These are phyloP conservation scores for Falco cherrug DNA, from an alignment of 2,797 vertebrate species.

Conservation along the genomic window DNA sequence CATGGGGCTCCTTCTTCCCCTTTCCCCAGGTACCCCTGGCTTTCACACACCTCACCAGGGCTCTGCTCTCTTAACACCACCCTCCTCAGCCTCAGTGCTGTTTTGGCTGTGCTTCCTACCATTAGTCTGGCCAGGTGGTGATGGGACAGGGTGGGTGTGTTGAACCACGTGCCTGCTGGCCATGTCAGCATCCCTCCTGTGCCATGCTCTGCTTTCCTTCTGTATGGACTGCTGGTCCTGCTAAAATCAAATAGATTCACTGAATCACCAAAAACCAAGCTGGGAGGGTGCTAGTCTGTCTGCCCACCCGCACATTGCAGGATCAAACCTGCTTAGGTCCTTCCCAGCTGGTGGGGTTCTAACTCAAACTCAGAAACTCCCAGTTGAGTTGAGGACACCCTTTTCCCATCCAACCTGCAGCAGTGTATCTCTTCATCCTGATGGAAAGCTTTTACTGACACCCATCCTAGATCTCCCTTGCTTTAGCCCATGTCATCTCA, in stretches of 20 bases:
- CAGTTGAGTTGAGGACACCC: too few relatives aligned
- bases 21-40: neutral
- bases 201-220: neutral
- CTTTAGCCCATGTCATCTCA: neutral
- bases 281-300: neutral
- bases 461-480: neutral
- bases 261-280: neutral
- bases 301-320: fast-evolving
- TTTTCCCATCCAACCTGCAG: neutral
- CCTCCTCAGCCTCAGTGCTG: neutral
- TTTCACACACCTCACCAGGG: neutral
- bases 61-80: neutral
- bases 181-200: neutral
- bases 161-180: neutral
- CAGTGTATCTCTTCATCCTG: neutral
- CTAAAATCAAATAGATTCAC: neutral
- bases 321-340: neutral
- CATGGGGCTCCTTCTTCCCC: neutral
- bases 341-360: neutral
- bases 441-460: neutral
- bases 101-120: neutral
- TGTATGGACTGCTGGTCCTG: neutral
- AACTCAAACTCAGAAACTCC: neutral
- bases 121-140: neutral
- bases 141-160: fast-evolving